A percentile compares a stretch with the other conserved stretches of the same genome.
These are phyloP conservation scores for Misgurnus anguillicaudatus DNA, from an alignment of 2,113 vertebrate species.

Conservation along the genomic window DNA sequence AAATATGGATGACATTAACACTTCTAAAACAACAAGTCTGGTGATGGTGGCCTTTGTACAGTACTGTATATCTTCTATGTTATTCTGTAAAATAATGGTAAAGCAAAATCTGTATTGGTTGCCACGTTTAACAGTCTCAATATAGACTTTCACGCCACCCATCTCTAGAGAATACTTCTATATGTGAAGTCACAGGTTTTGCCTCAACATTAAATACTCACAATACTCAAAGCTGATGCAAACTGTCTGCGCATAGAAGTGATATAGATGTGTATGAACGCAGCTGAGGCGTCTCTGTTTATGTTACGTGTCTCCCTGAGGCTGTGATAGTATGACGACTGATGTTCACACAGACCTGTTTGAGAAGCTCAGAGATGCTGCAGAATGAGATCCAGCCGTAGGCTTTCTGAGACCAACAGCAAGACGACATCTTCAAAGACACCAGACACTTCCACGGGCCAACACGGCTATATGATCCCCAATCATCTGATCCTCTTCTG, in stretches of 20 bases:
- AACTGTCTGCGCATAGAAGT: slow-evolving; percentile 31
- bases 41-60: too few relatives aligned
- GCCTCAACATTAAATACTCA: neutral
- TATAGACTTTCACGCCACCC: too few relatives aligned
- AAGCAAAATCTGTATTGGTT: too few relatives aligned
- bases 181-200: too few relatives aligned
- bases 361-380: slow-evolving; percentile 82
- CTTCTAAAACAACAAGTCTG: too few relatives aligned
- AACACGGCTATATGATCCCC: slow-evolving; percentile 80
- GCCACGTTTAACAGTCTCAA: too few relatives aligned
- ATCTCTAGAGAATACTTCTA: too few relatives aligned
- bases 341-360: slow-evolving; percentile 86
- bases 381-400: slow-evolving; percentile 85
- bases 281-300: slow-evolving; percentile 41
- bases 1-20: too few relatives aligned
- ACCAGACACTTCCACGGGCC: slow-evolving; percentile 84
- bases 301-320: slow-evolving; percentile 39
- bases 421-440: slow-evolving; percentile 82
- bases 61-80: too few relatives aligned
- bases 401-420: slow-evolving; percentile 75
- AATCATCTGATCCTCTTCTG: slow-evolving; percentile 78
- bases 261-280: slow-evolving; percentile 22
- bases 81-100: too few relatives aligned
- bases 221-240: neutral
- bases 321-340: slow-evolving; percentile 71